Conservation (phyloP, 1,140 invertebrate genomes). For the Aphis gossypii region DNA sequence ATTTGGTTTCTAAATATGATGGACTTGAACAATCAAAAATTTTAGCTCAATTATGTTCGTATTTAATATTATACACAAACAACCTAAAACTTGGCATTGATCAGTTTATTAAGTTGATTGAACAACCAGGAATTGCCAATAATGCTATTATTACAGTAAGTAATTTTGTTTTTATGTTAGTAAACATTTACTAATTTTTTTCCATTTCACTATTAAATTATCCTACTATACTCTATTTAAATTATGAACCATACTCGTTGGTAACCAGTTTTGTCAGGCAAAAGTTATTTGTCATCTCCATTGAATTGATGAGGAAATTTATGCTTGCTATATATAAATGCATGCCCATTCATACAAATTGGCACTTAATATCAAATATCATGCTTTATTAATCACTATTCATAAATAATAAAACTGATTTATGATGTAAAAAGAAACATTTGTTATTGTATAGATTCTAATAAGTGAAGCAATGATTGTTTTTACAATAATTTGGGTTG, state of each 20-base stretch:
- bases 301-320: no score
- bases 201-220: not conserved
- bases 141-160: not conserved
- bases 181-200: not conserved
- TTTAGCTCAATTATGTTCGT: conserved; percentile 41
- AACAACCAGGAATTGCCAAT: not conserved
- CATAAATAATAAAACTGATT: not conserved
- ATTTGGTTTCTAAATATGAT: not conserved
- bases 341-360: no score
- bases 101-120: conserved; percentile 11
- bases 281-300: no score
- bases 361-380: no score
- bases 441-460: no score
- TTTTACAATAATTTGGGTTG: no score
- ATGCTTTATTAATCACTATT: not conserved
- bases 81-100: not conserved
- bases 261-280: no score
- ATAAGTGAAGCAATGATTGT: no score
- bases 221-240: not conserved
- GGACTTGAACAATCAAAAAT: not conserved
- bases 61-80: not conserved
- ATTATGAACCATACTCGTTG: no score
- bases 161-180: no score
- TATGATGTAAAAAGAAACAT: no score
- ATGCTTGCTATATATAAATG: no score